These are phyloP conservation scores for Galeruca laticollis DNA, from an alignment of 2,888 invertebrate species.

Conservation along the genomic window DNA sequence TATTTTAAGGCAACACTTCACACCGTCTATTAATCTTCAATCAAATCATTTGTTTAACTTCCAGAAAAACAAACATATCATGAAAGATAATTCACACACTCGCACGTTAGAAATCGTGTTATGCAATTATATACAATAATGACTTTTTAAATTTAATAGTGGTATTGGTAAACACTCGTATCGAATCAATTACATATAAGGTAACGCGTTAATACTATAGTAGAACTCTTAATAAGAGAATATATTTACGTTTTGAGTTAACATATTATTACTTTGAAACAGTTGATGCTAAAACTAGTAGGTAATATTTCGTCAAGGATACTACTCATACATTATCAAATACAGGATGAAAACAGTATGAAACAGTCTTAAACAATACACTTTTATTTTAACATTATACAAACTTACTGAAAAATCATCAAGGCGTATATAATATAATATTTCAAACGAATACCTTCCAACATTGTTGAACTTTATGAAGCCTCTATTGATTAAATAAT, in stretches of 20 bases:
- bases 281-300: not conserved
- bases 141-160: not conserved
- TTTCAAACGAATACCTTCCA: no score
- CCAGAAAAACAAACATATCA: not conserved
- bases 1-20: not conserved
- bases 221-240: not conserved
- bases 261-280: not conserved
- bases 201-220: not conserved
- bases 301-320: not conserved
- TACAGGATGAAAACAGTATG: not conserved
- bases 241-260: not conserved
- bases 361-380: not conserved
- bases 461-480: no score
- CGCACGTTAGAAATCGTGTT: not conserved
- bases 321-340: not conserved
- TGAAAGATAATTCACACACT: not conserved
- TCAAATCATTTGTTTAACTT: slow-evolving; percentile 4
- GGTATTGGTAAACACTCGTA: not conserved
- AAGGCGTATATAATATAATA: no score
- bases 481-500: no score
- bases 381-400: no score
- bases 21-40: not conserved
- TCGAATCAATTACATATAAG: not conserved
- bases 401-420: no score
- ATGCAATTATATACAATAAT: not conserved